Base-by-base conservation (phyloP, 1,140 invertebrate species). In the Zaprionus kolodkinae region DNA sequence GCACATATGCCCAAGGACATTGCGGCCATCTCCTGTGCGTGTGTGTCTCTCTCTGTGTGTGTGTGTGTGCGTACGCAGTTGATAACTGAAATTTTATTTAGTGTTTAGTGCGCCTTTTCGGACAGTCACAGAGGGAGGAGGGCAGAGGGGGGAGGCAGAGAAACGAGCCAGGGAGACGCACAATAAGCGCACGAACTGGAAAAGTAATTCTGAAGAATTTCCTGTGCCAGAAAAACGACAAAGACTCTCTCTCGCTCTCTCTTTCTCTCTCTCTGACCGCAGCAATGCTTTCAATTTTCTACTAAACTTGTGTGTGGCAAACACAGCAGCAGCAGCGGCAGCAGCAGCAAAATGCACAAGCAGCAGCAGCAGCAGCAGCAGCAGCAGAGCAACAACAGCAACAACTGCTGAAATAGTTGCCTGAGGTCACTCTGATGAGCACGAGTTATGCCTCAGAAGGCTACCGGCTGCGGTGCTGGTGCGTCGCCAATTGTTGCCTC, bases 71-170 rank as follows among this genome's bases (percentile, higher is more conserved):
- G 68, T 78, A 76, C 78, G 81, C 81, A 89, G 85, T 85, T 85
- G 85, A 89, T 74, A 85, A 89, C 86, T 74, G 72, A 88, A 89
- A 89, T 89, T 89, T 89, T 89, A 89, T 89, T 89, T 89, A 89
- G 85, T 89, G 85, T 89, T 89, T 89, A 89, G 85, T 89, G 78
- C 81, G 78, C 81, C 85, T 81, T 79, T 83, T 85, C 73, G 88
- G 84, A 89, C 84, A 88, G 84, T 66, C 81, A 77, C 78, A 9
- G n/a, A 15, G 40, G 1, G 0, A 15, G n/a, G n/a, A 1, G n/a
- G n/a, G n/a, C 6, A 13, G n/a, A n/a, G 2, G 12, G n/a, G n/a
- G n/a, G 40, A 40, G 3, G n/a, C n/a, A n/a, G n/a, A n/a, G n/a
- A n/a, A n/a, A n/a, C n/a, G n/a, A n/a, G n/a, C n/a, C 2, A n/a